Evolutionary conservation across 1,140 invertebrate species (phyloP).

Genomic region (Bradysia coprophila): DNA sequence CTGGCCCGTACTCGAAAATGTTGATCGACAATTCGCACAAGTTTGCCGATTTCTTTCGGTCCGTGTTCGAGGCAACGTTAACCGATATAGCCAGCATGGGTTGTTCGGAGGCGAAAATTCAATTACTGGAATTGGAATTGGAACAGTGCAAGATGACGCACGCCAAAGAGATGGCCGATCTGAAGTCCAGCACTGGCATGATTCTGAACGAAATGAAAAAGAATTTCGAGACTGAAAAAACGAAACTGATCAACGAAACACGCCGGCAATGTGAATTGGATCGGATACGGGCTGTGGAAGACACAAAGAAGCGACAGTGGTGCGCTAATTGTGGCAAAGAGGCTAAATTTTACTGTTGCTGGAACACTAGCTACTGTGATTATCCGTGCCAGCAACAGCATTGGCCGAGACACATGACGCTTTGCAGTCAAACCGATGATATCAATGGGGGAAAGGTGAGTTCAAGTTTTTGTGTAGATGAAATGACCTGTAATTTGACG

Average conservation of each 20-base stretch:
- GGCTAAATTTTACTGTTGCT: slow-evolving; percentile 82
- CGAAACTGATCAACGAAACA: slow-evolving; percentile 35
- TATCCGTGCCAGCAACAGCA: slow-evolving; percentile 61
- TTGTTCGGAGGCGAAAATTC: slow-evolving; percentile 32
- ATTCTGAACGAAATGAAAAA: slow-evolving; percentile 36
- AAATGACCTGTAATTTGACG: too few species aligned
- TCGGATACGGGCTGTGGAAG: slow-evolving; percentile 42
- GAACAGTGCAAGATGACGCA: slow-evolving; percentile 38
- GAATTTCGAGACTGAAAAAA: slow-evolving; percentile 42
- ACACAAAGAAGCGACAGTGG: slow-evolving; percentile 72
- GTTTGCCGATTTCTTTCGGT: slow-evolving; percentile 32
- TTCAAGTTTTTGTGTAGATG: too few species aligned
- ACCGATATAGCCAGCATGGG: slow-evolving; percentile 26
- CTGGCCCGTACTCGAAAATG: slow-evolving; percentile 21
- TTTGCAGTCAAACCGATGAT: background rate
- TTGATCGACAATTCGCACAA: slow-evolving; percentile 27
- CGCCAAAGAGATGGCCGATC: slow-evolving; percentile 25
- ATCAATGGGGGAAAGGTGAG: too few species aligned
- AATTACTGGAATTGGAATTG: slow-evolving; percentile 36
- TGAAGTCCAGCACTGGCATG: slow-evolving; percentile 25
- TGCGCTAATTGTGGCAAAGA: slow-evolving; percentile 71
- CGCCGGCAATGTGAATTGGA: slow-evolving; percentile 39
- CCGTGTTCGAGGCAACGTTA: slow-evolving; percentile 34
- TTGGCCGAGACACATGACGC: slow-evolving; percentile 35
- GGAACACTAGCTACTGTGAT: slow-evolving; percentile 88